Conservation (phyloP, 2,888 invertebrate species). For the Cremastinae sp. region DNA sequence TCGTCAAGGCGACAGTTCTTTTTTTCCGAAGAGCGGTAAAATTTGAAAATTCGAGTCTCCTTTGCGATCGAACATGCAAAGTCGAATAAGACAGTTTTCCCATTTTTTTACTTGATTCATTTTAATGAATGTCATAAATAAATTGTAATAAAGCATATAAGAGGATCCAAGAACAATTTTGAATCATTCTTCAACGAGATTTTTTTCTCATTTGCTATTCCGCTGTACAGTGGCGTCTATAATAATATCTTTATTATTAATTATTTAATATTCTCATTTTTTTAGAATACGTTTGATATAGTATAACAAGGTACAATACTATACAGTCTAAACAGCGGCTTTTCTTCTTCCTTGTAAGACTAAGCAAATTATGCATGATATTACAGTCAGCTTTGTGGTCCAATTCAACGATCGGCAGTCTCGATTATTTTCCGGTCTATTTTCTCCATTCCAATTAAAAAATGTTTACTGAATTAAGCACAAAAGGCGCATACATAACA, state of each 20-base stretch:
- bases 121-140: constrained; percentile 27
- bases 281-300: constrained; percentile 47
- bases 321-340: constrained; percentile 56
- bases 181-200: constrained; percentile 56
- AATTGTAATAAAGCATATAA: constrained; percentile 14
- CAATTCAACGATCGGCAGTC: constrained; percentile 35
- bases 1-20: no score
- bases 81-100: no score
- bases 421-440: neutral
- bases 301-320: constrained; percentile 64
- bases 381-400: constrained; percentile 26
- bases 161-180: constrained; percentile 3
- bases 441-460: neutral
- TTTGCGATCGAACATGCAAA: no score
- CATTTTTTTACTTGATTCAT: constrained; percentile 12
- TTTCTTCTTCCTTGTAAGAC: constrained; percentile 6
- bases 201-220: constrained; percentile 63
- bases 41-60: neutral
- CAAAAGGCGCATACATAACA: neutral
- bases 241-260: constrained; percentile 57
- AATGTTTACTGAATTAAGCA: neutral
- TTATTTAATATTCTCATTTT: constrained; percentile 57
- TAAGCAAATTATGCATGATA: constrained; percentile 42
- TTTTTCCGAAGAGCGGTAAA: no score
- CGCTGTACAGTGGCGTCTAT: constrained; percentile 54